These are phyloP conservation scores for Dastarcus helophoroides DNA, from an alignment of 2,888 invertebrate species.

Conservation along the genomic window DNA sequence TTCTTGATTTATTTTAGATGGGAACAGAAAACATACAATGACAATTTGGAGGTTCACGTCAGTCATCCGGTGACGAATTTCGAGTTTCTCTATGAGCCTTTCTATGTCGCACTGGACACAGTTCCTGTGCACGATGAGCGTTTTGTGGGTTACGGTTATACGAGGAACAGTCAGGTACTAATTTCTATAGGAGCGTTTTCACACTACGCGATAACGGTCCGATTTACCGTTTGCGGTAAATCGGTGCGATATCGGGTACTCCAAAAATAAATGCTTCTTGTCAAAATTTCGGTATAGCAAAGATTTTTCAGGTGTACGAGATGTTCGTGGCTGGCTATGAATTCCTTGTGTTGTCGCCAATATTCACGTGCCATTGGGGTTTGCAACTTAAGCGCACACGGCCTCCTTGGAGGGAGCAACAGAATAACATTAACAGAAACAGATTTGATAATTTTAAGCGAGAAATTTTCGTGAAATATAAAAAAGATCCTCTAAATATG, in stretches of 20 bases:
- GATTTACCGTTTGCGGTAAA: too few species aligned
- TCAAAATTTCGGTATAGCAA: too few species aligned
- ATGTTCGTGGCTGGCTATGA: constrained; percentile 83
- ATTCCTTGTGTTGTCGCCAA: constrained; percentile 76
- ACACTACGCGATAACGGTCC: too few species aligned
- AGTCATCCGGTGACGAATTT: constrained; percentile 79
- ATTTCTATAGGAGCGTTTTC: not conserved
- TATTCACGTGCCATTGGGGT: constrained; percentile 86
- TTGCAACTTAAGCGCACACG: constrained; percentile 66
- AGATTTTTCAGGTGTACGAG: constrained; percentile 74
- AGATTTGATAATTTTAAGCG: constrained; percentile 74
- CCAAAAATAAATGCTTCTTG: too few species aligned
- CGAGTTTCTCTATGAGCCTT: constrained; percentile 82
- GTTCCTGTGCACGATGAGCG: constrained; percentile 80
- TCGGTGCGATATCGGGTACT: too few species aligned
- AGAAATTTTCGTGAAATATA: constrained; percentile 68
- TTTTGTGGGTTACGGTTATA: constrained; percentile 85
- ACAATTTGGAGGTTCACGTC: constrained; percentile 54
- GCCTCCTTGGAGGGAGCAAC: constrained; percentile 77
- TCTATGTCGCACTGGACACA: constrained; percentile 74
- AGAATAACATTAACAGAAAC: constrained; percentile 71
- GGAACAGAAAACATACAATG: constrained; percentile 49
- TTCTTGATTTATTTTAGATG: constrained; percentile 41
- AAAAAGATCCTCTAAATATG: constrained; percentile 53
- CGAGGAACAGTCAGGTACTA: constrained; percentile 78